Conservation (phyloP, 2,797 vertebrate species). For the Acropternis orthonyx region DNA sequence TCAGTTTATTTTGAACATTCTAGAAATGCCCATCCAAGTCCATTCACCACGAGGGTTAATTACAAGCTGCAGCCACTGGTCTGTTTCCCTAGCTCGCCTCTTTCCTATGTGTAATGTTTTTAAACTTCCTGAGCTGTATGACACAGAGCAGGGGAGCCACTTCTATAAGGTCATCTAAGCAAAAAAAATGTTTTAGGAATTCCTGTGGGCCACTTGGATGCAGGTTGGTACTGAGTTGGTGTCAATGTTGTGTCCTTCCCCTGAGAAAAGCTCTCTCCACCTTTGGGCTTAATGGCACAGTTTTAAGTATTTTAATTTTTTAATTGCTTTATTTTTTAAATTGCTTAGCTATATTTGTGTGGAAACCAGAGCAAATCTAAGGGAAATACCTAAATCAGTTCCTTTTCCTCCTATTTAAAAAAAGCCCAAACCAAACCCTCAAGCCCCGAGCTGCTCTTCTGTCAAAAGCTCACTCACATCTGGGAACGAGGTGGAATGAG, state of each 20-base stretch:
- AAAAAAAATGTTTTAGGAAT: too few species aligned
- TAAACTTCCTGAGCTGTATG: not conserved
- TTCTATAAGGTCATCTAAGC: rapidly evolving
- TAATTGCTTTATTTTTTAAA: not conserved
- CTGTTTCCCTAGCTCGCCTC: not conserved
- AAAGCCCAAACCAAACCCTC: rapidly evolving
- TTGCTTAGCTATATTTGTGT: too few species aligned
- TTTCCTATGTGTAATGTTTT: rapidly evolving
- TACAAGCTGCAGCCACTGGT: rapidly evolving
- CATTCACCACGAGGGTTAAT: rapidly evolving
- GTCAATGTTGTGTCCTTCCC: rapidly evolving
- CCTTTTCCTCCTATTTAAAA: not conserved
- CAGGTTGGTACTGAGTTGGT: rapidly evolving
- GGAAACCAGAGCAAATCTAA: not conserved
- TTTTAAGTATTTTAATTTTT: rapidly evolving
- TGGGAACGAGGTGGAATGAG: not conserved
- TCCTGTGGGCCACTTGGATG: not conserved
- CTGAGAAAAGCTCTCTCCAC: not conserved
- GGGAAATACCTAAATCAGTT: not conserved
- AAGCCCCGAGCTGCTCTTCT: not conserved
- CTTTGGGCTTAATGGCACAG: rapidly evolving
- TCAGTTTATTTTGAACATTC: rapidly evolving
- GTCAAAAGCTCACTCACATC: rapidly evolving
- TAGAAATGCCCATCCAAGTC: not conserved
- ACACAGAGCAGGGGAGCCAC: rapidly evolving